These are phyloP conservation scores for Acanthosepion lycidas DNA, from an alignment of 2,888 invertebrate genomes.

Conservation along the genomic window DNA sequence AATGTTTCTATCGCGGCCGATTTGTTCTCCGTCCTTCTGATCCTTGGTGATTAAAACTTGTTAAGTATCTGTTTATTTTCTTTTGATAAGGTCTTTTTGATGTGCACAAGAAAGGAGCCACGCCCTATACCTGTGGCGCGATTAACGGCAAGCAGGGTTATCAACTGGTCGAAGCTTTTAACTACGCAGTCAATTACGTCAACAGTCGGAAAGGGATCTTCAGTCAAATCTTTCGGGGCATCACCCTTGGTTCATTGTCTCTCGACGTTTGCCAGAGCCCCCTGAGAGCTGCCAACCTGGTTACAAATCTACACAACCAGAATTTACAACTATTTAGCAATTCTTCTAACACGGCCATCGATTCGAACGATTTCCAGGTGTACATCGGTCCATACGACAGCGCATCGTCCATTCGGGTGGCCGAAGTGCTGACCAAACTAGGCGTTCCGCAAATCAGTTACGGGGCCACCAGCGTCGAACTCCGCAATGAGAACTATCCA, in stretches of 20 bases:
- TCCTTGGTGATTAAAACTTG: too few relatives aligned
- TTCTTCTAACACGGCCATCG: conserved; percentile 53
- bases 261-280: conserved; percentile 70
- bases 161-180: conserved; percentile 70
- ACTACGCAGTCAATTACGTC: conserved; percentile 69
- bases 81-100: conserved; percentile 69
- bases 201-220: conserved; percentile 68
- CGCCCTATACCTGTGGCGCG: conserved; percentile 69
- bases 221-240: conserved; percentile 56
- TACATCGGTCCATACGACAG: conserved; percentile 69
- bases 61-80: neutral
- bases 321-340: conserved; percentile 57
- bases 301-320: conserved; percentile 70
- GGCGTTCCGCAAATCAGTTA: conserved; percentile 71
- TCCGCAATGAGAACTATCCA: conserved; percentile 63
- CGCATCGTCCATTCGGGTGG: conserved; percentile 65
- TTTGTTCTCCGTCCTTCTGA: too few relatives aligned
- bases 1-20: too few relatives aligned
- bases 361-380: conserved; percentile 60
- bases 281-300: conserved; percentile 67
- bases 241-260: conserved; percentile 65
- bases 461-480: conserved; percentile 65
- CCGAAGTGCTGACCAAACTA: conserved; percentile 65
- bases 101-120: conserved; percentile 65
- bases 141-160: conserved; percentile 69